Percentiles rank a stretch among this genome's conserved stretches.
Evolutionary conservation across 2,113 vertebrate species (phyloP).

Genomic region (Albula goreensis): DNA sequence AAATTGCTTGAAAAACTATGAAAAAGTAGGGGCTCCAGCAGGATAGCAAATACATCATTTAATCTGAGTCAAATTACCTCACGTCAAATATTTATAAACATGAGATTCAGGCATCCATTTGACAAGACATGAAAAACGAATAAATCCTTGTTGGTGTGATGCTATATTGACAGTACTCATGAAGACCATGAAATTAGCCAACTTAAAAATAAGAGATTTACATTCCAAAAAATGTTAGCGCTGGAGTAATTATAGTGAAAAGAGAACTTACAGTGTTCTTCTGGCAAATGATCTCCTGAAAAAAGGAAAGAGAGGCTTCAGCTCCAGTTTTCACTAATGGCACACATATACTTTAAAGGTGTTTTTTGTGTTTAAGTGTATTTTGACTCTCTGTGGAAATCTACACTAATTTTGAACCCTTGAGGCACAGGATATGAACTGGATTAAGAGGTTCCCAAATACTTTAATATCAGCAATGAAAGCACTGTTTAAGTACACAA

Average conservation of each 20-base stretch:
- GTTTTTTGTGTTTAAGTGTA: neutral
- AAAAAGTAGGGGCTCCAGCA: neutral
- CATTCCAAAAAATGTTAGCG: neutral
- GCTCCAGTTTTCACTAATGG: neutral
- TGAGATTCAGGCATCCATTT: no score
- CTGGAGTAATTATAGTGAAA: neutral
- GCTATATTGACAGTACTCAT: neutral
- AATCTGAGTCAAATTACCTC: no score
- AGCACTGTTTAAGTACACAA: neutral
- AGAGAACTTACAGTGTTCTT: conserved; percentile 95
- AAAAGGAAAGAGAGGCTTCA: conserved; percentile 49
- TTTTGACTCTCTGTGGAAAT: neutral
- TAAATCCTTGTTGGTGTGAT: no score
- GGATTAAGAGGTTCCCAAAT: neutral
- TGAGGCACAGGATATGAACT: neutral
- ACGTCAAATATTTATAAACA: neutral
- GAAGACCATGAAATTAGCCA: neutral
- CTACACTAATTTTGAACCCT: neutral
- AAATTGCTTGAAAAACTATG: no score
- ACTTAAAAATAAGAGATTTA: neutral
- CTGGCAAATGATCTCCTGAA: conserved; percentile 94
- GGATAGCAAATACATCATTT: neutral
- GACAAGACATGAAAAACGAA: no score
- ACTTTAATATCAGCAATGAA: neutral
- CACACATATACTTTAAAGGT: neutral